These are phyloP conservation scores for Calycopis cecrops DNA, from an alignment of 1,140 invertebrate species.

Conservation along the genomic window DNA sequence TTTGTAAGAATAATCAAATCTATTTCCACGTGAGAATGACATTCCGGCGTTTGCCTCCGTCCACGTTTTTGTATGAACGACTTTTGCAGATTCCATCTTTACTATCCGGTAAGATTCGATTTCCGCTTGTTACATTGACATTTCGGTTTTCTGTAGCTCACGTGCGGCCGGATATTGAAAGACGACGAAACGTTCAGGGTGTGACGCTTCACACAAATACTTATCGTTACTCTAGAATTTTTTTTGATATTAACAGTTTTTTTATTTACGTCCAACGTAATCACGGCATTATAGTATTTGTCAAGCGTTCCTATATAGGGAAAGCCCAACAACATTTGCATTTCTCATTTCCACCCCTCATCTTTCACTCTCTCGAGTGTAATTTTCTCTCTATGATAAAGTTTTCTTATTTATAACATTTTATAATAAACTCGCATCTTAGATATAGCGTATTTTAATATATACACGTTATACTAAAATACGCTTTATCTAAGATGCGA, in stretches of 20 bases:
- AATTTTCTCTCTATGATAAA: no score
- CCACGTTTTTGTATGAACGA: constrained; percentile 1
- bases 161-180: constrained; percentile 14
- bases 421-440: no score
- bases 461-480: no score
- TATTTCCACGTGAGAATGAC: no score
- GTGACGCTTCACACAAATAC: constrained; percentile 5
- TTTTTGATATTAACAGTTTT: constrained; percentile 14
- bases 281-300: constrained; percentile 17
- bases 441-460: no score
- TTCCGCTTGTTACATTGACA: constrained; percentile 16
- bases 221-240: constrained; percentile 11
- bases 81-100: constrained; percentile 5
- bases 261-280: constrained; percentile 11
- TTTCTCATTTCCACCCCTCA: constrained; percentile 59
- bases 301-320: constrained; percentile 44
- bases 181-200: constrained; percentile 10
- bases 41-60: no score
- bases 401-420: no score
- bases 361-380: constrained; percentile 21
- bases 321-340: constrained; percentile 53
- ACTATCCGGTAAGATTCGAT: constrained; percentile 17
- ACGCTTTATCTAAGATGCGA: no score
- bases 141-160: constrained; percentile 10
- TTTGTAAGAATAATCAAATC: neutral